Evolutionary conservation across 2,888 invertebrate genomes (phyloP).

Genomic region (Chromoteleia sp.): DNA sequence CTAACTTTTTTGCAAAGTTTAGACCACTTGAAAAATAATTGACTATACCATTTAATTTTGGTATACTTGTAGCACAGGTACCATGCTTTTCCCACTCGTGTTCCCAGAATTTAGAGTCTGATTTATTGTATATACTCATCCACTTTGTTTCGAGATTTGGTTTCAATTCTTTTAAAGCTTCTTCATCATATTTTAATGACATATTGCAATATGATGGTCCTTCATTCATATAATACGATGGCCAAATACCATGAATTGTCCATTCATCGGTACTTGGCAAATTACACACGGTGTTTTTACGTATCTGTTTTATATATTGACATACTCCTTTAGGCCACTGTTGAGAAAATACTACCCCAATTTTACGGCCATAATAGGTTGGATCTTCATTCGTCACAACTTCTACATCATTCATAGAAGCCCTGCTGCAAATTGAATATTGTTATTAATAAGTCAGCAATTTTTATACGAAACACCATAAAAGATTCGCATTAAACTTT

Average conservation of each 20-base stretch:
- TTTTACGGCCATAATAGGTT: too few species aligned
- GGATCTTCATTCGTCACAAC: too few species aligned
- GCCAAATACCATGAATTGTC: constrained; percentile 95
- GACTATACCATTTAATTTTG: constrained; percentile 87
- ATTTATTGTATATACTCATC: constrained; percentile 89
- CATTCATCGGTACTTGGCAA: constrained; percentile 88
- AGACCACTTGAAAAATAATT: constrained; percentile 90
- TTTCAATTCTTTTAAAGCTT: constrained; percentile 87
- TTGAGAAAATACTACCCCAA: too few species aligned
- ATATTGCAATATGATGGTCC: constrained; percentile 91
- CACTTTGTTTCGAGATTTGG: constrained; percentile 87
- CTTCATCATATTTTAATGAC: constrained; percentile 88
- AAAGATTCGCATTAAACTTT: too few species aligned
- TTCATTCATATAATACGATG: constrained; percentile 88
- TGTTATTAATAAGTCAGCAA: too few species aligned
- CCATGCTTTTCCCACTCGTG: constrained; percentile 95
- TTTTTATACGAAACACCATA: too few species aligned
- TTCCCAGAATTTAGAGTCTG: constrained; percentile 89
- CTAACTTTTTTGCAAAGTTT: constrained; percentile 87
- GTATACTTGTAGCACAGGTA: constrained; percentile 89
- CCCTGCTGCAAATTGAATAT: too few species aligned
- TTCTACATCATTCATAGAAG: too few species aligned
- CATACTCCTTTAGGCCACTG: constrained; percentile 92
- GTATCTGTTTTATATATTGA: constrained; percentile 86
- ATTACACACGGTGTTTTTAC: constrained; percentile 88